Percentiles rank a stretch among this genome's conserved stretches.
These are phyloP conservation scores for Saturnia pavonia DNA, from an alignment of 2,888 invertebrate species.

Conservation along the genomic window DNA sequence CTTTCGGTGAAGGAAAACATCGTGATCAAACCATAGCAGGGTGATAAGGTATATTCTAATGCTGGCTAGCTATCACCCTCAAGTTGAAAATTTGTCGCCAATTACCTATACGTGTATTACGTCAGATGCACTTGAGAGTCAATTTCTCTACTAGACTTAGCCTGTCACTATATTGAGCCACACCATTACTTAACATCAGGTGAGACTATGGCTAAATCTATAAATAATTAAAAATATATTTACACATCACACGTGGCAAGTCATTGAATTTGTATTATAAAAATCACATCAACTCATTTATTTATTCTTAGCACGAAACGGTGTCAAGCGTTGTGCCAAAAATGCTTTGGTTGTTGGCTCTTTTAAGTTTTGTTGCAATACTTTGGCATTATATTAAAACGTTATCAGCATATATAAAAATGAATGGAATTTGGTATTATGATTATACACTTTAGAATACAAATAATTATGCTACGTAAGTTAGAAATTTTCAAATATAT, in stretches of 20 bases:
- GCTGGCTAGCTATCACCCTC: too few species aligned
- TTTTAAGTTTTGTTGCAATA: slow-evolving; percentile 29
- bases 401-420: slow-evolving; percentile 17
- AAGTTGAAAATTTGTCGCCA: too few species aligned
- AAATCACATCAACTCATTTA: slow-evolving; percentile 18
- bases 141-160: too few species aligned
- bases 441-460: background rate
- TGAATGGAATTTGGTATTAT: background rate
- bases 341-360: slow-evolving; percentile 31
- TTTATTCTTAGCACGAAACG: slow-evolving; percentile 38
- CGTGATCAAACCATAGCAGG: too few species aligned
- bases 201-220: too few species aligned
- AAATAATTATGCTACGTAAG: background rate
- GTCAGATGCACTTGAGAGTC: too few species aligned
- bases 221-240: background rate
- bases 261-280: background rate
- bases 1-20: too few species aligned
- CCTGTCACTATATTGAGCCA: too few species aligned
- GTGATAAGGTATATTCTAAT: too few species aligned
- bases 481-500: background rate
- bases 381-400: slow-evolving; percentile 14
- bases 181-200: too few species aligned
- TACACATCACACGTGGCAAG: background rate
- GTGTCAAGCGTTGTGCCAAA: slow-evolving; percentile 32
- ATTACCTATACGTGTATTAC: too few species aligned